Percentiles rank a stretch among this genome's conserved stretches.
Evolutionary conservation across 2,797 vertebrate genomes (phyloP).

Genomic region (Pangasius sanitwongsei): DNA sequence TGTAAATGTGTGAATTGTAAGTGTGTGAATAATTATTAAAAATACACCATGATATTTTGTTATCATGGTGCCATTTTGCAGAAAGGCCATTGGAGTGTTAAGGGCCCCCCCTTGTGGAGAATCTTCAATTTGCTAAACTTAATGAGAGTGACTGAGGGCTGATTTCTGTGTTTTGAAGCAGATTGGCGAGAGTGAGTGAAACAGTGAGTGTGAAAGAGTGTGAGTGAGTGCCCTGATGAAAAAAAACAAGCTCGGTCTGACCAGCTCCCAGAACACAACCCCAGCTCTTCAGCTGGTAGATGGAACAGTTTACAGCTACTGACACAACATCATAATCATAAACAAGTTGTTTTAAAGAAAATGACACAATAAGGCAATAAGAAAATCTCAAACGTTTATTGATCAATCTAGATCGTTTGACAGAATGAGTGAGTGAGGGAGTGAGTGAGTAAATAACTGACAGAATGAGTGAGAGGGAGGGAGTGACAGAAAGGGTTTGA

Average conservation of each 20-base stretch:
- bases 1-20: too few species aligned
- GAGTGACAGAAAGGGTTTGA: too few species aligned
- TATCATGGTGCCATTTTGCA: background rate
- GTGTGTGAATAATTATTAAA: background rate
- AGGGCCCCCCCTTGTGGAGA: constrained; percentile 9
- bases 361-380: background rate
- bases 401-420: background rate
- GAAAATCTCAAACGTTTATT: background rate
- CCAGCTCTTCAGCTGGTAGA: background rate
- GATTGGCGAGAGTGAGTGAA: background rate
- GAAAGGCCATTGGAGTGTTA: background rate
- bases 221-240: background rate
- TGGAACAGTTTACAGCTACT: background rate
- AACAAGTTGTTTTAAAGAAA: background rate
- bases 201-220: background rate
- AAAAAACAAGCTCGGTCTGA: background rate
- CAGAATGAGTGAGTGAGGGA: too few species aligned
- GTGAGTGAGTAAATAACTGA: too few species aligned
- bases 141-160: background rate
- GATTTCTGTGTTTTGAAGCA: background rate
- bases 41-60: background rate
- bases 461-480: too few species aligned
- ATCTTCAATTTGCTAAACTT: background rate
- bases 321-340: background rate
- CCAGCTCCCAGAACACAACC: background rate